Evolutionary conservation across 2,113 vertebrate species (phyloP).

Genomic region (Galemys pyrenaicus): DNA sequence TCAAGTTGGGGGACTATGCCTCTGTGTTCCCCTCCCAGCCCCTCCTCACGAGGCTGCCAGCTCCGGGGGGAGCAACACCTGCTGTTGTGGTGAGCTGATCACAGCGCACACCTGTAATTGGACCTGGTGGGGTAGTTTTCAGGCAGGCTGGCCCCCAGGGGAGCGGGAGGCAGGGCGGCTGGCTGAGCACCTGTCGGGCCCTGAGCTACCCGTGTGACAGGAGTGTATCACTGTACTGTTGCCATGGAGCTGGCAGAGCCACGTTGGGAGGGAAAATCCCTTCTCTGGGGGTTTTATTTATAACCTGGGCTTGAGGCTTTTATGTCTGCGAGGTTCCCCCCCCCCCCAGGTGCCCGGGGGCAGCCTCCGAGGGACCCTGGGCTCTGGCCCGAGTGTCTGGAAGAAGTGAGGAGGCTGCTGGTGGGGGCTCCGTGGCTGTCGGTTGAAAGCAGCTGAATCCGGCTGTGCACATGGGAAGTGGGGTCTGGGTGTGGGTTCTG

Average conservation of each 20-base stretch:
- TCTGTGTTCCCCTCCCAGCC: fast-evolving
- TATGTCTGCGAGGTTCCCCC: fast-evolving
- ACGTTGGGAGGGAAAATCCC: conserved; percentile 14
- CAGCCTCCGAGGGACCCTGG: too few species aligned
- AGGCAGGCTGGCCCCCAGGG: conserved; percentile 70
- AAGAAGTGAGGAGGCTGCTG: neutral
- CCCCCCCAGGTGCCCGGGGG: too few species aligned
- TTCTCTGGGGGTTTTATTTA: conserved; percentile 2
- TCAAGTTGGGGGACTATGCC: fast-evolving
- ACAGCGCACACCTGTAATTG: conserved; percentile 69
- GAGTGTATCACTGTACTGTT: neutral
- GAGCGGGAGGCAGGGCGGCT: conserved; percentile 67
- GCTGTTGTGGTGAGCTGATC: conserved; percentile 63
- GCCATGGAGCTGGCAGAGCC: neutral
- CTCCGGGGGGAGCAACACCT: conserved; percentile 45
- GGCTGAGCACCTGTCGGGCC: conserved; percentile 44
- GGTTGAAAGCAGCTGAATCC: fast-evolving
- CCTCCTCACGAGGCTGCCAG: neutral
- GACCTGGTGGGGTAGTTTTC: conserved; percentile 67
- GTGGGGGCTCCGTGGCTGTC: neutral
- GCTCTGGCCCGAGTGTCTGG: too few species aligned
- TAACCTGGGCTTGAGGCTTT: neutral
- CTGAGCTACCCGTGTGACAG: conserved; percentile 61
- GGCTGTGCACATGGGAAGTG: fast-evolving
- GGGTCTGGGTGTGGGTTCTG: neutral